phyloP scores from a whole-genome alignment of 2,888 invertebrate species.

The Chrysolina haemoptera region DNA sequence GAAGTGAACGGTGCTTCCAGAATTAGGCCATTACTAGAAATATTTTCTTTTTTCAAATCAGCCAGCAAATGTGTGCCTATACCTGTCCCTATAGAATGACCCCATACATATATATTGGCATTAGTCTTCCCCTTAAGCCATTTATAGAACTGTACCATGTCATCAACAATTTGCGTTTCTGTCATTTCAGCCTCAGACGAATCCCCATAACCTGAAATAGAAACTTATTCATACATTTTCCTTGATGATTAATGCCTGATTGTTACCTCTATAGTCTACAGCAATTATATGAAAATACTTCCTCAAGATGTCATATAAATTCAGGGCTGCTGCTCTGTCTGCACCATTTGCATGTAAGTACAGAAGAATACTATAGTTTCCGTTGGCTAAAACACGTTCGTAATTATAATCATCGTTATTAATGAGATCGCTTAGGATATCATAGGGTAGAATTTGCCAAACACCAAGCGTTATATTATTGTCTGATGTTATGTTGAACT shows the following conservation, averaged over 20 bases:
- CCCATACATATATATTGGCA: constrained; percentile 61
- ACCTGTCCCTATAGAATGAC: constrained; percentile 62
- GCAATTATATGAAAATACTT: constrained; percentile 83
- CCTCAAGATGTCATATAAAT: constrained; percentile 81
- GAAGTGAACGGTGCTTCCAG: constrained; percentile 64
- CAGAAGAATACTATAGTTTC: constrained; percentile 60
- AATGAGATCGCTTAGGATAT: constrained; percentile 72
- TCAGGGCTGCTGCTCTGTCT: constrained; percentile 66
- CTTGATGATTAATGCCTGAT: too few species aligned
- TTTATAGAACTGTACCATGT: constrained; percentile 57
- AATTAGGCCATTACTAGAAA: constrained; percentile 58
- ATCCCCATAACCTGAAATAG: constrained; percentile 58
- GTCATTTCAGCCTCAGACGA: constrained; percentile 57
- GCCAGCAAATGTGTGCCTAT: constrained; percentile 58
- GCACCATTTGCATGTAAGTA: constrained; percentile 61
- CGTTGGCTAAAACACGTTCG: constrained; percentile 71
- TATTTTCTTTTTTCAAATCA: constrained; percentile 57
- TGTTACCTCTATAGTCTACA: constrained; percentile 84
- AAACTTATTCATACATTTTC: too few species aligned
- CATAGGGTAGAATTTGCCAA: constrained; percentile 84
- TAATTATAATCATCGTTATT: constrained; percentile 71
- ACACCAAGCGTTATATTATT: constrained; percentile 72
- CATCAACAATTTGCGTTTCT: constrained; percentile 57
- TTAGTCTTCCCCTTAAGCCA: constrained; percentile 56
- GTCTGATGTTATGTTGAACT: constrained; percentile 63